Percentiles rank a stretch among this genome's conserved stretches.
phyloP scores from a whole-genome alignment of 1,140 invertebrate species.

The Caerostris extrusa region DNA sequence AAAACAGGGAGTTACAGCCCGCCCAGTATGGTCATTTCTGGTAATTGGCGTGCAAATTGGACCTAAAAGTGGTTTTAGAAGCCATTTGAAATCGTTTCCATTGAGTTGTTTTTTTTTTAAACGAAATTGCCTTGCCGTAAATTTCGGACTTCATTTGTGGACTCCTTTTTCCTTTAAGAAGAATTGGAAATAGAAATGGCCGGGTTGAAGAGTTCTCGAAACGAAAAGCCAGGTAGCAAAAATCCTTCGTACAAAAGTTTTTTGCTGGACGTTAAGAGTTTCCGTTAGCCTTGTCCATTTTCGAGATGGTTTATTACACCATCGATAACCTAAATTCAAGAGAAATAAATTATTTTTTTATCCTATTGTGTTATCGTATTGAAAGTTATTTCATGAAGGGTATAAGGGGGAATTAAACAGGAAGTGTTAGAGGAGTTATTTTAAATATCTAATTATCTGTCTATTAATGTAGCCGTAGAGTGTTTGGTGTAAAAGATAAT shows the following conservation, averaged over 20 bases:
- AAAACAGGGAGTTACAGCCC: slow-evolving; percentile 31
- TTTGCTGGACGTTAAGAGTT: neutral
- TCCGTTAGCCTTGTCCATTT: slow-evolving; percentile 25
- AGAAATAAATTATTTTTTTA: neutral
- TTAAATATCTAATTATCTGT: too few species aligned
- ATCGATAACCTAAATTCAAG: slow-evolving; percentile 7
- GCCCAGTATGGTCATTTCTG: slow-evolving; percentile 64
- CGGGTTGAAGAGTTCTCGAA: neutral
- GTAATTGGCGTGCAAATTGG: slow-evolving; percentile 66
- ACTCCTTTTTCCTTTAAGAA: neutral
- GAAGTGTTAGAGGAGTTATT: too few species aligned
- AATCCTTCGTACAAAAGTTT: neutral
- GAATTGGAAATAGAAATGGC: neutral
- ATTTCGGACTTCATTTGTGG: slow-evolving; percentile 6
- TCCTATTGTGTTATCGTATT: neutral
- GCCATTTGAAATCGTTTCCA: slow-evolving; percentile 60
- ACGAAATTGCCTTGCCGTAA: slow-evolving; percentile 60
- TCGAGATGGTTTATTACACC: neutral
- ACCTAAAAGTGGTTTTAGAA: slow-evolving; percentile 64
- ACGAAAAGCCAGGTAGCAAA: neutral
- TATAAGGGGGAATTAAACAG: neutral
- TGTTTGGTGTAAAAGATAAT: too few species aligned
- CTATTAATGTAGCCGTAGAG: too few species aligned
- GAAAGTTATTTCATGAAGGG: neutral
- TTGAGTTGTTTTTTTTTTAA: slow-evolving; percentile 66